Evolutionary conservation across 2,113 vertebrate genomes (phyloP).

Genomic region (Cryptotis parvus): DNA sequence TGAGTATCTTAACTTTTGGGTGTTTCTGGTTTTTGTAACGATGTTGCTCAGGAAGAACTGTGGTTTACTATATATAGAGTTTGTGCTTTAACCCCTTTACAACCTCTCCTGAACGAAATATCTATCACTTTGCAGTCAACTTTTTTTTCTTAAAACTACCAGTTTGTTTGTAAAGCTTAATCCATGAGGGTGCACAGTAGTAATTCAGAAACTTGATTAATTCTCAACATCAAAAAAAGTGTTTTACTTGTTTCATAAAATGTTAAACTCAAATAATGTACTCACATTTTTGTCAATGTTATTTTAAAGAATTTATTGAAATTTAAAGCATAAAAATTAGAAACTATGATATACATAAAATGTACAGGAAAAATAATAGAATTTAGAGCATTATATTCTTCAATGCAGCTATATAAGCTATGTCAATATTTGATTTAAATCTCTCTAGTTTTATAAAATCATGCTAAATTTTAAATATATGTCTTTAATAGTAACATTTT

Average conservation of each 20-base stretch:
- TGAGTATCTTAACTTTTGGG: not conserved
- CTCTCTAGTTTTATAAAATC: not conserved
- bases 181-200: not conserved
- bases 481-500: conserved; percentile 10
- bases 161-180: no score
- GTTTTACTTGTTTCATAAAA: not conserved
- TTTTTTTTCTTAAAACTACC: no score
- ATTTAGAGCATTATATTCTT: not conserved
- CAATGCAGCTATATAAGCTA: not conserved
- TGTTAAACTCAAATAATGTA: not conserved
- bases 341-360: not conserved
- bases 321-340: not conserved
- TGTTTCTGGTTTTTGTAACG: no score
- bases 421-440: not conserved
- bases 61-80: no score
- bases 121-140: no score
- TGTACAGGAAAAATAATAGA: not conserved
- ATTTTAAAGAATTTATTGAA: not conserved
- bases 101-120: no score
- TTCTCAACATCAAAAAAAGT: not conserved
- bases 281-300: no score
- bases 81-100: no score
- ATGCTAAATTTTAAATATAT: no score
- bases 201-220: conserved; percentile 16
- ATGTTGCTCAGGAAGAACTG: no score